Percentiles rank a stretch among this genome's conserved stretches.
Evolutionary conservation across 2,113 vertebrate species (phyloP).

Genomic region (Percina caprodes): DNA sequence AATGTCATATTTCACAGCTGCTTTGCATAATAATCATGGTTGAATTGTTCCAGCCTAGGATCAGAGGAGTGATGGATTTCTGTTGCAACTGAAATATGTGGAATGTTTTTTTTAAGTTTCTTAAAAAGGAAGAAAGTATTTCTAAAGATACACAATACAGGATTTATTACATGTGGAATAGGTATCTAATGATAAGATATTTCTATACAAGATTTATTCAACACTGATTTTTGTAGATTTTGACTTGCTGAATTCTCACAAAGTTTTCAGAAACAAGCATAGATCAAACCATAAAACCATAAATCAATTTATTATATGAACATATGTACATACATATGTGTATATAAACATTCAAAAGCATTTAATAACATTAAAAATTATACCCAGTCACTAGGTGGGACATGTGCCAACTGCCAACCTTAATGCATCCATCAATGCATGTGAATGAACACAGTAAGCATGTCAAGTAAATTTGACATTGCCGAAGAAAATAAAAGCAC

Average conservation of each 20-base stretch:
- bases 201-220: constrained; percentile 2
- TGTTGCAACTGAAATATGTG: neutral
- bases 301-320: neutral
- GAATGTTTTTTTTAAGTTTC: neutral
- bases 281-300: neutral
- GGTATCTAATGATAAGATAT: neutral
- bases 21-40: constrained; percentile 39
- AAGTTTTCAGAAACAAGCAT: neutral
- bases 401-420: neutral
- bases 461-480: no score
- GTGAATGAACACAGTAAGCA: no score
- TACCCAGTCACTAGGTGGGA: neutral
- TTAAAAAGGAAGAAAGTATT: neutral
- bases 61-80: constrained; percentile 1
- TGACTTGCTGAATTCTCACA: neutral
- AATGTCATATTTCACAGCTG: constrained; percentile 8
- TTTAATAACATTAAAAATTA: neutral
- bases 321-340: no score
- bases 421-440: no score
- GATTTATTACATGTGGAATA: constrained; percentile 13
- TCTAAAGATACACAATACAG: neutral
- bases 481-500: no score
- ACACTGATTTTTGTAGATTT: constrained; percentile 14
- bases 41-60: neutral
- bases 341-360: no score